Conservation (phyloP, 2,797 vertebrate species). For the Microctenopoma steveboyesi region DNA sequence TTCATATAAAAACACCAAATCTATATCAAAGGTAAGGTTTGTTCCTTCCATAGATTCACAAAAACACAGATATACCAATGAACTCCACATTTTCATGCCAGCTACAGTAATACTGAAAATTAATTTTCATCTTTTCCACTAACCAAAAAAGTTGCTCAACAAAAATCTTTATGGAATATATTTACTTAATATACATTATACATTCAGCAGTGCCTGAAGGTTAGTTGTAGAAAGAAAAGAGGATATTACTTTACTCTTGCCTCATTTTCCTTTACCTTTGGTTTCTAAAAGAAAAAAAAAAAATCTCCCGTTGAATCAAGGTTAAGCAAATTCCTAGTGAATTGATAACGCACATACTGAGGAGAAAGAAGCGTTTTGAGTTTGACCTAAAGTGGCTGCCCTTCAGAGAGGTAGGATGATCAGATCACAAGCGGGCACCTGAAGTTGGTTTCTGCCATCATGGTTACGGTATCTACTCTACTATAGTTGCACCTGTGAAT, state of each 20-base stretch:
- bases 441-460: conserved; percentile 1
- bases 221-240: conserved; percentile 31
- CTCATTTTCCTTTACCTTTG: conserved; percentile 37
- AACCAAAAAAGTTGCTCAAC: conserved; percentile 7
- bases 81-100: neutral
- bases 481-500: neutral
- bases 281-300: conserved; percentile 9
- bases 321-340: conserved; percentile 41
- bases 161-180: conserved; percentile 39
- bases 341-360: conserved; percentile 31
- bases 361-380: conserved; percentile 1
- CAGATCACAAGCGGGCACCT: neutral
- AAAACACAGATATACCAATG: neutral
- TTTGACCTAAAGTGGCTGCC: conserved; percentile 9
- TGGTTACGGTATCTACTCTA: neutral
- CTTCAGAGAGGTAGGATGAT: conserved; percentile 15
- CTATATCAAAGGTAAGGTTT: neutral
- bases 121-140: conserved; percentile 2
- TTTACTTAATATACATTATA: conserved; percentile 50
- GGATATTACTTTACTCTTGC: conserved; percentile 19
- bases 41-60: neutral
- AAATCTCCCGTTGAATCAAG: conserved; percentile 35
- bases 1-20: conserved; percentile 17
- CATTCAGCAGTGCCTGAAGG: conserved; percentile 48
- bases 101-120: conserved; percentile 5